Evolutionary conservation across 2,113 vertebrate genomes (phyloP).

Genomic region (Nansenia antarctica): DNA sequence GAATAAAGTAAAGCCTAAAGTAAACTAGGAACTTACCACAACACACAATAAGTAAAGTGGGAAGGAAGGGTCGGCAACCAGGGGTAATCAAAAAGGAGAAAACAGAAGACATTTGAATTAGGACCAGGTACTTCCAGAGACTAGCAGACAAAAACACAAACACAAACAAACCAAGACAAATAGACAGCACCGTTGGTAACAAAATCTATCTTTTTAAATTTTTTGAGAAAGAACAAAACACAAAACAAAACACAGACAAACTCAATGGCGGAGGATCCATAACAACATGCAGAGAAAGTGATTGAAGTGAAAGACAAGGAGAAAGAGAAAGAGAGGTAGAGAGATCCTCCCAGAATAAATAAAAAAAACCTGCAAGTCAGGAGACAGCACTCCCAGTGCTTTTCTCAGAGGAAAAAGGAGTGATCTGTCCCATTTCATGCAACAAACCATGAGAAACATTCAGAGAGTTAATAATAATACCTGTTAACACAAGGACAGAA

Average conservation of each 20-base stretch:
- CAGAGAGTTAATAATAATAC: slow-evolving; percentile 84
- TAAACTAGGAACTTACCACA: slow-evolving; percentile 96
- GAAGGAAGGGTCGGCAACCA: slow-evolving; percentile 96
- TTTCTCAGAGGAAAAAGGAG: slow-evolving; percentile 30
- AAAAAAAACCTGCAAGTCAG: slow-evolving; percentile 44
- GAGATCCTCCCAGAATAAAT: slow-evolving; percentile 45
- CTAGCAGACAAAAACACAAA: slow-evolving; percentile 78
- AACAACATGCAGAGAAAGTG: slow-evolving; percentile 64
- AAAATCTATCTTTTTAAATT: slow-evolving; percentile 37
- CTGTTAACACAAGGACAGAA: slow-evolving; percentile 61
- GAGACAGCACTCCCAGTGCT: slow-evolving; percentile 39
- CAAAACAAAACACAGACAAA: slow-evolving; percentile 73
- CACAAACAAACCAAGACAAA: slow-evolving; percentile 77
- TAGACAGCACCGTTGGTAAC: slow-evolving; percentile 66
- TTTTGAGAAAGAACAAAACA: slow-evolving; percentile 48
- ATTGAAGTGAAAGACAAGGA: not conserved
- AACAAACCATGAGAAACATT: slow-evolving; percentile 75
- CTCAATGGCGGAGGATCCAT: slow-evolving; percentile 42
- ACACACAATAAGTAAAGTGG: slow-evolving; percentile 99
- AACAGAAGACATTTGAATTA: slow-evolving; percentile 99
- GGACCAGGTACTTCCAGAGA: slow-evolving; percentile 82
- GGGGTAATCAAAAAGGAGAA: slow-evolving; percentile 91
- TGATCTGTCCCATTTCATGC: slow-evolving; percentile 83
- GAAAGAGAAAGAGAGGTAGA: not conserved
- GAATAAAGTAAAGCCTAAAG: slow-evolving; percentile 77